A percentile compares a stretch with the other conserved stretches of the same genome.
Conservation (phyloP, 2,797 vertebrate species). For the Fringilla coelebs region DNA sequence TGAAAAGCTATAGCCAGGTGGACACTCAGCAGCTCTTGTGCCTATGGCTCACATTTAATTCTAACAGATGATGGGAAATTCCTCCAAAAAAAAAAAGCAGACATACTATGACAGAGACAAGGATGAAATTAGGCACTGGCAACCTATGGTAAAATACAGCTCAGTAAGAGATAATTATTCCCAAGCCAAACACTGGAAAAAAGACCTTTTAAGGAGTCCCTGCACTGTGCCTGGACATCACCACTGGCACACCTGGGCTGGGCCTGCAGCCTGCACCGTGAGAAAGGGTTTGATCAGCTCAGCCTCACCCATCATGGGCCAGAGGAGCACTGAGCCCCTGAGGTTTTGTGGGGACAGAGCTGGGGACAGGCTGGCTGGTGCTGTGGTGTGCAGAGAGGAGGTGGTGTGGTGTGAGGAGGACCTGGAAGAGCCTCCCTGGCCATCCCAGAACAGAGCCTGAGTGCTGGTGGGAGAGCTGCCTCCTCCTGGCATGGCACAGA, state of each 20-base stretch:
- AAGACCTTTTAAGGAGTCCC: background rate
- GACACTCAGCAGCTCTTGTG: background rate
- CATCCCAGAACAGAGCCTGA: background rate
- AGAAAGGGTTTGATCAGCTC: background rate
- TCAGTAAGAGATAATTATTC: background rate
- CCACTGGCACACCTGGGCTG: background rate
- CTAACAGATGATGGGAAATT: background rate
- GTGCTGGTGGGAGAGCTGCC: background rate
- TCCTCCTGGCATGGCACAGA: background rate
- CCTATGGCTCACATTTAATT: background rate
- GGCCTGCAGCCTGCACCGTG: background rate
- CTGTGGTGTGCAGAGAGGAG: background rate
- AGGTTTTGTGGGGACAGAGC: background rate
- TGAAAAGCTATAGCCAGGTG: background rate
- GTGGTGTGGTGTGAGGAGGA: background rate
- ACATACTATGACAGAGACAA: background rate
- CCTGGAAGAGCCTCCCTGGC: background rate
- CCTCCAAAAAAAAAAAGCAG: background rate
- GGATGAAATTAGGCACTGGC: background rate
- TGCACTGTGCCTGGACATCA: background rate
- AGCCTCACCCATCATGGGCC: background rate
- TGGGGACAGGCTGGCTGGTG: background rate
- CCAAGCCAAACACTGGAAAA: background rate
- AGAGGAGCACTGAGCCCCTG: rapidly evolving
- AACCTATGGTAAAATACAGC: background rate